phyloP scores from a whole-genome alignment of 2,888 invertebrate species.

The Drosophila limbata region DNA sequence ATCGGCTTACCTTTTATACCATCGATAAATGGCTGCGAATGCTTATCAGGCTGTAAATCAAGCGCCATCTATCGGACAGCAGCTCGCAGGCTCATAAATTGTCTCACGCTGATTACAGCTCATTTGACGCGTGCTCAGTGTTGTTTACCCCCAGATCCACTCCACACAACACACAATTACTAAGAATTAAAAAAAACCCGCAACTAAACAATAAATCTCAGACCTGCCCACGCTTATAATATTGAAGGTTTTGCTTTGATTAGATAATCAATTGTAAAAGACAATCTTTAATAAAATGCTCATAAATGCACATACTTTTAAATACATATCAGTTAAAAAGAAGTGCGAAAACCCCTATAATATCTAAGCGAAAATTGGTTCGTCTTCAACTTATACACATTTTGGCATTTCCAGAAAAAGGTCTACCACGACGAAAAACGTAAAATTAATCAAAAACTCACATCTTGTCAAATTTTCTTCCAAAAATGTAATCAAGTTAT shows the following conservation, averaged over 20 bases:
- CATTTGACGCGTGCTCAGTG: background rate
- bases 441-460: no score
- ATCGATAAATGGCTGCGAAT: background rate
- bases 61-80: conserved; percentile 35
- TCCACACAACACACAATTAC: background rate
- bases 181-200: conserved; percentile 11
- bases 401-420: no score
- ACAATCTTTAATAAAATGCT: conserved; percentile 2
- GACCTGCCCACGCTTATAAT: background rate
- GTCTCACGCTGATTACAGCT: conserved; percentile 43
- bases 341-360: background rate
- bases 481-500: no score
- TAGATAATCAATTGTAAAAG: conserved; percentile 2
- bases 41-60: conserved; percentile 51
- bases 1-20: conserved; percentile 51
- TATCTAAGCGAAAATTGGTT: background rate
- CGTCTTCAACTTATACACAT: no score
- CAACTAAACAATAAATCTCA: conserved; percentile 1
- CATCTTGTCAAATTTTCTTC: no score
- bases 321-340: background rate
- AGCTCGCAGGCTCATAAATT: conserved; percentile 27
- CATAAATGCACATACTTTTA: background rate
- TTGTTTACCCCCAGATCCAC: background rate
- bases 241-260: background rate
- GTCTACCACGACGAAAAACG: no score